Evolutionary conservation across 2,888 invertebrate genomes (phyloP).

Genomic region (Chaetoderma sp.): DNA sequence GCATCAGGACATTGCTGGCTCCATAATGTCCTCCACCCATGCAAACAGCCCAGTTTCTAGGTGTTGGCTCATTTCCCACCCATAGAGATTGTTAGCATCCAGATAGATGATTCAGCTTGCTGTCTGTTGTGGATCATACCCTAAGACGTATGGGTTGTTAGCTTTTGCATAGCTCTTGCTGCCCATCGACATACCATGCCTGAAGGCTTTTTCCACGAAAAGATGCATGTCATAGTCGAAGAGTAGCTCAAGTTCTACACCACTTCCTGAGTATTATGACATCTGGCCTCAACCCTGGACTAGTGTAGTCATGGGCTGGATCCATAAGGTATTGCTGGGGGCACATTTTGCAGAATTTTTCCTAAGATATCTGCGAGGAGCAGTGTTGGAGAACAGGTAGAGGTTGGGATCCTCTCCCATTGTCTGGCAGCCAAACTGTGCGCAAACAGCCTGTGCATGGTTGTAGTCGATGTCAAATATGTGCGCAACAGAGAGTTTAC

Average conservation of each 20-base stretch:
- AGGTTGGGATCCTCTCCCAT: too few species aligned
- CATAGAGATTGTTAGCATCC: constrained; percentile 40
- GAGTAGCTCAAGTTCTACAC: constrained; percentile 46
- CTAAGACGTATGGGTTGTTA: constrained; percentile 44
- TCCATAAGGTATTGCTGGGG: constrained; percentile 46
- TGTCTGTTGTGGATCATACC: constrained; percentile 33
- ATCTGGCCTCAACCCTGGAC: constrained; percentile 57
- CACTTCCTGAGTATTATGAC: constrained; percentile 49
- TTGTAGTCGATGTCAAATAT: too few species aligned
- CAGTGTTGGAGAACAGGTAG: too few species aligned
- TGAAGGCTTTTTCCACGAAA: constrained; percentile 37
- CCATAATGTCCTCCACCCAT: constrained; percentile 34
- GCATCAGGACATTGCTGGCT: not conserved
- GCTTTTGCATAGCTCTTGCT: constrained; percentile 51
- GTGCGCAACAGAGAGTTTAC: too few species aligned
- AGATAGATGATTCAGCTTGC: constrained; percentile 36
- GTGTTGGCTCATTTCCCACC: constrained; percentile 51
- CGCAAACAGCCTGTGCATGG: too few species aligned
- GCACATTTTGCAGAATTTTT: constrained; percentile 52
- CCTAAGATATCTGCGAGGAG: constrained; percentile 59
- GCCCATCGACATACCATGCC: constrained; percentile 35
- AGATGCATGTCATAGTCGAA: constrained; percentile 47
- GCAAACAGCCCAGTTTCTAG: constrained; percentile 48
- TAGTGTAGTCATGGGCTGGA: constrained; percentile 47
- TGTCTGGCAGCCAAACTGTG: too few species aligned